A percentile compares a stretch with the other conserved stretches of the same genome.
Conservation (phyloP, 1,140 invertebrate genomes). For the Aradophagus sp. region DNA sequence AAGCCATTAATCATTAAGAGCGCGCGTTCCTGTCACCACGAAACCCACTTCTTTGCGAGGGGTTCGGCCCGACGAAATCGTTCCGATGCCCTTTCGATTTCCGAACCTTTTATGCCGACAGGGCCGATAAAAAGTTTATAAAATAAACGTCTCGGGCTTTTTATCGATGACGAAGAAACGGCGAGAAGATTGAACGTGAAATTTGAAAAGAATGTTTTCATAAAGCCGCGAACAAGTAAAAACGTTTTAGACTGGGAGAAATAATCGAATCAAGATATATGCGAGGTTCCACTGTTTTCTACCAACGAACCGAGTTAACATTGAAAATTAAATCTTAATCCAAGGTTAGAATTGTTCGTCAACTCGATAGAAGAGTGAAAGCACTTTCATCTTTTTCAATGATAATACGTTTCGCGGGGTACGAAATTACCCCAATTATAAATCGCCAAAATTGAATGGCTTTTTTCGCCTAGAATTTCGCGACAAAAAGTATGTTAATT, state of each 20-base stretch:
- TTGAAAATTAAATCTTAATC: too few species aligned
- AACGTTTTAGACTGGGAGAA: too few species aligned
- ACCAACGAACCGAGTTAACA: too few species aligned
- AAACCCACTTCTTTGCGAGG: constrained; percentile 59
- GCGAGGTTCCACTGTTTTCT: too few species aligned
- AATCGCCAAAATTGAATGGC: neutral
- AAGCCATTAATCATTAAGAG: constrained; percentile 75
- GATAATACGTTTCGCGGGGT: too few species aligned
- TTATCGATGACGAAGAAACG: constrained; percentile 23
- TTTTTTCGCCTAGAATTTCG: neutral
- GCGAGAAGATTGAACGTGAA: constrained; percentile 12
- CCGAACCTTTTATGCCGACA: constrained; percentile 47
- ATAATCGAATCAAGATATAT: too few species aligned
- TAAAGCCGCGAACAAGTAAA: too few species aligned
- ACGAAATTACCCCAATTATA: too few species aligned
- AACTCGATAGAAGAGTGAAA: too few species aligned
- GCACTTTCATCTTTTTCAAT: too few species aligned
- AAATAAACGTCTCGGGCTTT: constrained; percentile 30
- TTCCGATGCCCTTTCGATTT: constrained; percentile 50
- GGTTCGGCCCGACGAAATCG: constrained; percentile 55
- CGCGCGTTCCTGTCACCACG: constrained; percentile 67
- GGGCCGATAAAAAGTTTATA: constrained; percentile 22
- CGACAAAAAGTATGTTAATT: constrained; percentile 43
- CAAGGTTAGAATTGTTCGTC: too few species aligned
- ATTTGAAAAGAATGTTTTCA: neutral